These are phyloP conservation scores for Salarias fasciatus DNA, from an alignment of 2,797 vertebrate genomes.

Conservation along the genomic window DNA sequence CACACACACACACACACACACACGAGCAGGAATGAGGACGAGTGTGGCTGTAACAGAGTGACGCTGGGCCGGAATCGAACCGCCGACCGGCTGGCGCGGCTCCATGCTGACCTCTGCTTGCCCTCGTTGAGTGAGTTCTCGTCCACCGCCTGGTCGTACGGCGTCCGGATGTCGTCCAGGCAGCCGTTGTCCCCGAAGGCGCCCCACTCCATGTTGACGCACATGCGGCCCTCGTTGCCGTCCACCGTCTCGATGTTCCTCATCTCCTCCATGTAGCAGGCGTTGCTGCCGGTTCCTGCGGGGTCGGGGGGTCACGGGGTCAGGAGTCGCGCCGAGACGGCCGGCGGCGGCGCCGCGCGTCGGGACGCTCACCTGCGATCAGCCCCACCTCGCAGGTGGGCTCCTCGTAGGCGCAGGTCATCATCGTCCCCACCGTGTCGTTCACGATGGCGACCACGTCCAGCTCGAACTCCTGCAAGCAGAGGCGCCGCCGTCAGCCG, in stretches of 20 bases:
- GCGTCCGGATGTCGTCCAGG: constrained; percentile 94
- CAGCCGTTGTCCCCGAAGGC: constrained; percentile 97
- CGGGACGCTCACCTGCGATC: constrained; percentile 89
- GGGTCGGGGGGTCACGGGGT: constrained; percentile 15
- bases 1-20: too few relatives aligned
- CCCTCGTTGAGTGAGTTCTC: constrained; percentile 94
- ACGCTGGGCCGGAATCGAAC: too few relatives aligned
- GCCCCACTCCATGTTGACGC: constrained; percentile 99
- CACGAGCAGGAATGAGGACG: too few relatives aligned
- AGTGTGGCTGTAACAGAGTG: too few relatives aligned
- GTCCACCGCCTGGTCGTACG: constrained; percentile 93
- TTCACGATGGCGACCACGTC: constrained; percentile 98
- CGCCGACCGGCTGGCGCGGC: too few relatives aligned
- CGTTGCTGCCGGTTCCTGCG: constrained; percentile 95
- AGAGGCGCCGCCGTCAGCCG: neutral
- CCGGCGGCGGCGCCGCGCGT: too few relatives aligned
- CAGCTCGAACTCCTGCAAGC: constrained; percentile 93
- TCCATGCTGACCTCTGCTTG: constrained; percentile 89
- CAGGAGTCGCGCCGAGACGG: too few relatives aligned
- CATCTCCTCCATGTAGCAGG: constrained; percentile 98
- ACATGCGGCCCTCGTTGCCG: constrained; percentile 91
- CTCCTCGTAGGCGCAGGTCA: constrained; percentile 99
- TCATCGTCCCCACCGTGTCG: constrained; percentile 99
- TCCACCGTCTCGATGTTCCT: constrained; percentile 92
- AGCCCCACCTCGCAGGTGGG: constrained; percentile 96